Base-by-base conservation (phyloP, 2,888 invertebrate species). In the Brassicogethes aeneus region DNA sequence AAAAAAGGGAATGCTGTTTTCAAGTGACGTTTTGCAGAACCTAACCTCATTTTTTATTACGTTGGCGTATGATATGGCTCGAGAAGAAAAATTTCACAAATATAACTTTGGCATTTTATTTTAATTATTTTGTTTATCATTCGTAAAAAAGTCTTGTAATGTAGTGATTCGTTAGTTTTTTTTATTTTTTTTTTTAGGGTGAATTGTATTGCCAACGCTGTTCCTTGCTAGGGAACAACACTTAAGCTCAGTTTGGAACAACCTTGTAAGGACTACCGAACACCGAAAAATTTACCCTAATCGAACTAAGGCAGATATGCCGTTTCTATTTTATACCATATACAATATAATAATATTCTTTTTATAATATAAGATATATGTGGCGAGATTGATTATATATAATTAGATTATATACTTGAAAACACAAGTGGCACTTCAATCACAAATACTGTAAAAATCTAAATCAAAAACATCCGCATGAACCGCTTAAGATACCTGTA, bases 351-450 rank as follows among this genome's bases (percentile, higher is more conserved):
- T 63, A n/a, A 62, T 61, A 63, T 57, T 59, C 58, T 61, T 60
- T 57, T 54, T 56, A 50, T 48, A 44, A 60, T 62, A 62, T 64
- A 62, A 61, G 59, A 66, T 64, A 64, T 66, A 66, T 65, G 63
- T 65, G 64, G 65, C 65, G 60, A 56, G 70, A 74, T 60, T 60
- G 62, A 64, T 62, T 62, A 62, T n/a, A n/a, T n/a, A n/a, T n/a
- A n/a, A n/a, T n/a, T n/a, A n/a, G n/a, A 57, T 57, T 65, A 61
- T 62, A 62, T 68, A 70, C 68, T 79, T 78, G 76, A 78, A n/a
- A 79, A 79, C 77, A 78, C 78, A 79, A 79, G 80, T 80, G 80
- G 80, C 80, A 80, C 80, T 79, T 79, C 76, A 76, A 79, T 80
- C 80, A 80, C 80, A 80, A 80, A 79, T 79, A 79, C 79, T 79